Evolutionary conservation across 2,113 vertebrate species (phyloP).

Genomic region (Atractosteus spatula): DNA sequence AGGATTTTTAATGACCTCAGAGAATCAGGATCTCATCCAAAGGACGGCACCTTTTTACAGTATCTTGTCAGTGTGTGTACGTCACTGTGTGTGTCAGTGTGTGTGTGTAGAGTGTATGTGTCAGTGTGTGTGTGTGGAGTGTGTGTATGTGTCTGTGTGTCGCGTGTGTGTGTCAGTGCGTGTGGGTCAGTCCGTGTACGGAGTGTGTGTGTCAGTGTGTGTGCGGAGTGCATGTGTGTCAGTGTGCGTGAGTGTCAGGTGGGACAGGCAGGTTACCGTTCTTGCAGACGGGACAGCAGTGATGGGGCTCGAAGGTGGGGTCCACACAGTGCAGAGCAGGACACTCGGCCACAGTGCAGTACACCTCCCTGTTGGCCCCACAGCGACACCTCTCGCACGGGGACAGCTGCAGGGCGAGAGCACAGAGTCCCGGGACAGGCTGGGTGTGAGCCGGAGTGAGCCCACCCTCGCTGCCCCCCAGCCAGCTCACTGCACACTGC

Average conservation of each 20-base stretch:
- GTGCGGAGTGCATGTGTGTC: background rate
- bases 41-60: no score
- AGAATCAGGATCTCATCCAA: no score
- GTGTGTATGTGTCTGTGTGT: background rate
- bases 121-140: background rate
- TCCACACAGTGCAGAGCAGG: constrained; percentile 69
- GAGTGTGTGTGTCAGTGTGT: background rate
- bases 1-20: no score
- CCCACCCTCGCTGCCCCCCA: no score
- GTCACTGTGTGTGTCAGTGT: background rate
- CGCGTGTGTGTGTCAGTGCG: background rate
- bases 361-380: constrained; percentile 64
- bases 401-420: constrained; percentile 49
- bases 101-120: background rate
- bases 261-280: constrained; percentile 45
- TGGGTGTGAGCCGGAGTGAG: no score
- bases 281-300: constrained; percentile 72
- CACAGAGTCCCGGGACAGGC: no score
- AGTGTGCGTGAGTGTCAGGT: background rate
- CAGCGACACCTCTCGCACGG: constrained; percentile 70
- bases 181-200: background rate
- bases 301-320: constrained; percentile 64
- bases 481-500: background rate
- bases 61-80: no score
- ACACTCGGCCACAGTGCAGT: constrained; percentile 67